These are phyloP conservation scores for Amia ocellicauda DNA, from an alignment of 2,113 vertebrate genomes.

Conservation along the genomic window DNA sequence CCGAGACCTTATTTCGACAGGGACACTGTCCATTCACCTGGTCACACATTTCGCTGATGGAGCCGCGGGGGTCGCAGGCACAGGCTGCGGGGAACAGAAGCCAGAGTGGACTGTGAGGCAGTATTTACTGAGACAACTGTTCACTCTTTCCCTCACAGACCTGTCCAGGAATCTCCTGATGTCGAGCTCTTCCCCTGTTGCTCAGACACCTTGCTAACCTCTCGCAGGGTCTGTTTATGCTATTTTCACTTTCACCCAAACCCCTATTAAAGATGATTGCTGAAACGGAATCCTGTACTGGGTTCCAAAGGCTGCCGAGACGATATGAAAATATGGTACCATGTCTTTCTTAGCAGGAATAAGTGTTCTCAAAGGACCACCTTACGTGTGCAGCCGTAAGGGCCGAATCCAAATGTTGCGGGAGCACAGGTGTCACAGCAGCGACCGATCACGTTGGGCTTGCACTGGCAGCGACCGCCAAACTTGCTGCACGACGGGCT, in stretches of 20 bases:
- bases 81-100: slow-evolving; percentile 63
- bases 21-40: slow-evolving; percentile 73
- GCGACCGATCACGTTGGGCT: slow-evolving; percentile 66
- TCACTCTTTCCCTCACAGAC: background rate
- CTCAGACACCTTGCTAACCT: too few relatives aligned
- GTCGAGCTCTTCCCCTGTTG: too few relatives aligned
- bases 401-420: slow-evolving; percentile 68
- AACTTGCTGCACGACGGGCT: slow-evolving; percentile 64
- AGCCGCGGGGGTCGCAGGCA: slow-evolving; percentile 71
- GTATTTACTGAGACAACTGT: too few relatives aligned
- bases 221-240: too few relatives aligned
- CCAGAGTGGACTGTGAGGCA: slow-evolving; percentile 1
- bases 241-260: too few relatives aligned
- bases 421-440: slow-evolving; percentile 76
- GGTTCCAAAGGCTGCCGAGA: too few relatives aligned
- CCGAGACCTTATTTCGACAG: slow-evolving; percentile 58
- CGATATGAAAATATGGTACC: too few relatives aligned
- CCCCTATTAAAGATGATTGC: too few relatives aligned
- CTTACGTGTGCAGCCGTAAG: slow-evolving; percentile 73
- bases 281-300: too few relatives aligned
- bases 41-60: slow-evolving; percentile 66
- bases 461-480: slow-evolving; percentile 77
- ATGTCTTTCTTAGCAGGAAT: too few relatives aligned
- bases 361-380: background rate
- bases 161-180: too few relatives aligned